Evolutionary conservation across 2,888 invertebrate species (phyloP), one percentile per base, ranked within the genome.

Genomic region (Lamproptera curius): DNA sequence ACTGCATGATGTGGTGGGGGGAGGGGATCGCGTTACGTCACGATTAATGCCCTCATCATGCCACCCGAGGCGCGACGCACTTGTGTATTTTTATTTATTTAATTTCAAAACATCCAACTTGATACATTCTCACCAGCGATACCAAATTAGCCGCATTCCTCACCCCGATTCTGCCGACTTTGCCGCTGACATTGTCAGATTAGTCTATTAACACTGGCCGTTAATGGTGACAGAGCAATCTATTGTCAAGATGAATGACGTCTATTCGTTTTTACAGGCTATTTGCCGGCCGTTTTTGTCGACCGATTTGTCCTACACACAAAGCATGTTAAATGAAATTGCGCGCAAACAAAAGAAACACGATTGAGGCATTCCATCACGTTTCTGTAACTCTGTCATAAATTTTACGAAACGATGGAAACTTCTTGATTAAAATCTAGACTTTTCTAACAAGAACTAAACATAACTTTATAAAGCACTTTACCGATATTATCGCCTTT

Each of bases 1-100:
- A 62, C 53, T 55, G 59, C 49, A 51, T 44, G n/a, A n/a, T n/a
- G n/a, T n/a, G n/a, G n/a, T n/a, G n/a, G n/a, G n/a, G n/a, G n/a
- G n/a, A n/a, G 50, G 45, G 52, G 56, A 55, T 51, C 58, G 52
- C n/a, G 54, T 64, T 59, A 55, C 65, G 63, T 62, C 64, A 58
- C 64, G 61, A 71, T 70, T 69, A 65, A 71, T 72, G 58, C 53
- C 57, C 59, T 60, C 65, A 59, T 65, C 63, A 56, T 44, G 40
- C 23, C 44, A 26, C 38, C 28, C 20, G 43, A 33, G 37, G 20
- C 34, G 38, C 33, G 28, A 44, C 49, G 44, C 44, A 44, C 40
- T 41, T 44, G 44, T 31, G n/a, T 10, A 3, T 11, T 43, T 44
- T 36, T 42, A 44, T 43, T 42, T 17, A 17, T 20, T 5, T 5